Base-by-base conservation (phyloP, 1,140 invertebrate species). In the Homalodisca vitripennis region DNA sequence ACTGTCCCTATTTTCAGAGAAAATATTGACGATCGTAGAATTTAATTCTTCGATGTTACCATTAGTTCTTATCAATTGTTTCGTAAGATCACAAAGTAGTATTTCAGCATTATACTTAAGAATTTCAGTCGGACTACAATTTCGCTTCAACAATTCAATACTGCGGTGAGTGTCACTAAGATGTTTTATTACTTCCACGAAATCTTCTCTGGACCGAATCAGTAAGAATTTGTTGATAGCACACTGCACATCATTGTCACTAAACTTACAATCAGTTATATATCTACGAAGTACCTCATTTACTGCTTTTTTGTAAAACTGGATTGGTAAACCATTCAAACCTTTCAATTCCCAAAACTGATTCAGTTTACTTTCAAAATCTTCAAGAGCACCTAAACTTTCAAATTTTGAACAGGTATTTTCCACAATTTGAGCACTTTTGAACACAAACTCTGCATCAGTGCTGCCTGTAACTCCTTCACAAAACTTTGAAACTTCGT, bases 381-480 rank as follows among this genome's bases (percentile, higher is more conserved):
- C 41, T 29, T 67, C n/a, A 3, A 68, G 41, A 32, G 62, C 62
- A 53, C 71, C 47, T 53, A 70, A 73, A 26, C 41, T 67, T 69
- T 80, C 74, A 14, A 83, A 75, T 73, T 77, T 79, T 65, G 77
- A 68, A 6, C 81, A 71, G 69, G 76, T 77, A 71, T 80, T 81
- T 75, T 85, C 83, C 48, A 85, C 75, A 71, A 81, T 82, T 66
- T 74, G 69, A 13, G 80, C 79, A 55, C 80, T 75, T 69, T 80
- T 71, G 74, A 85, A 83, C n/a, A 79, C 77, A 72, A 77, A 82
- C 75, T 74, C 78, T n/a, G 85, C 78, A 73, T 82, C 80, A 73
- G 27, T 24, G 62, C 55, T 26, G 22, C 82, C 84, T 27, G 75
- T 73, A 2, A 77, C 71, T 72, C 77, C 76, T 70, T 82, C 79